phyloP scores from a whole-genome alignment of 53 echinoderm and acorn worm species.

The Henricia sp. region DNA sequence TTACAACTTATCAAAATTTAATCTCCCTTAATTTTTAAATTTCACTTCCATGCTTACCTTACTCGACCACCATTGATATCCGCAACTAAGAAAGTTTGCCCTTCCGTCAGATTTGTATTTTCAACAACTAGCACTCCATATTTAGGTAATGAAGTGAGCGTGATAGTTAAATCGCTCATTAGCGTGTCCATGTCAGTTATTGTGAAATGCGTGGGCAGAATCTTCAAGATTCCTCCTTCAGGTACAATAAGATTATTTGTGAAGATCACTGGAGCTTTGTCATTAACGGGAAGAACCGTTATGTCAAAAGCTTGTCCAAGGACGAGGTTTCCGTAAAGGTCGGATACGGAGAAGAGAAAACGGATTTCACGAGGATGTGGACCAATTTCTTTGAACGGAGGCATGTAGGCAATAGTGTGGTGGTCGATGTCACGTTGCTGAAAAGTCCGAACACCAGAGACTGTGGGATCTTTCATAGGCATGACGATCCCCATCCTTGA shows the following conservation, averaged over 20 bases:
- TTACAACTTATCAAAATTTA: no score
- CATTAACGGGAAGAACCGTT: constrained; percentile 88
- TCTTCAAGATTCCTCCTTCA: constrained; percentile 80
- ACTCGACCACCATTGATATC: constrained; percentile 81
- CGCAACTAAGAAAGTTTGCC: constrained; percentile 72
- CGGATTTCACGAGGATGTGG: constrained; percentile 66
- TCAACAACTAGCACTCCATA: constrained; percentile 70
- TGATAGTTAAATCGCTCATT: constrained; percentile 65
- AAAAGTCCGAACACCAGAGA: constrained; percentile 70
- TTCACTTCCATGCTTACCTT: constrained; percentile 70
- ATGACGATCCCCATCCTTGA: constrained; percentile 74
- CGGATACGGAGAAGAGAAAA: constrained; percentile 90
- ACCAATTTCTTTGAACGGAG: constrained; percentile 91
- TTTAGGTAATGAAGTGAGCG: constrained; percentile 49
- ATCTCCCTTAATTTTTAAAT: neutral
- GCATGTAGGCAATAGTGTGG: constrained; percentile 89
- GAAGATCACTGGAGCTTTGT: constrained; percentile 85
- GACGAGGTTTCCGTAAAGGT: constrained; percentile 84
- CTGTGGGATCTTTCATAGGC: constrained; percentile 77
- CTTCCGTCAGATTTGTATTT: constrained; percentile 70
- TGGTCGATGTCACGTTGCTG: constrained; percentile 82
- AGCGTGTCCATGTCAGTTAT: constrained; percentile 92
- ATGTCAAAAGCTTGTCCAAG: constrained; percentile 83
- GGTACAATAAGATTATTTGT: constrained; percentile 73
- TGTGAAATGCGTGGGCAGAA: constrained; percentile 72